phyloP scores from a whole-genome alignment of 1,140 invertebrate species.

The Drosophila equinoxialis region DNA sequence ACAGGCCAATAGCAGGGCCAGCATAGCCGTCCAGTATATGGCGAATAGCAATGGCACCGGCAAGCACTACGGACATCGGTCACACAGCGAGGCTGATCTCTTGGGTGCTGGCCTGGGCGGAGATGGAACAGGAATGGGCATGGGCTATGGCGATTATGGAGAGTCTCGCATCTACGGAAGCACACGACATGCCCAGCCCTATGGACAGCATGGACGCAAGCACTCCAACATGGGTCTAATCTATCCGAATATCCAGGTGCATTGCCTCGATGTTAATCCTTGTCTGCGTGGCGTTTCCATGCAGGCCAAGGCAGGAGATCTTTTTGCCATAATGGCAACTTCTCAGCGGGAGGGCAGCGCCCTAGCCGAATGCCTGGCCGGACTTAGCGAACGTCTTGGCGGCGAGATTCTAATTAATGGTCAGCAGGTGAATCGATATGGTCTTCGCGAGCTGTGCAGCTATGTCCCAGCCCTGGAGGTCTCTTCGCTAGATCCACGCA shows the following conservation, averaged over 20 bases:
- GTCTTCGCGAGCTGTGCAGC: conserved; percentile 86
- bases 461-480: conserved; percentile 79
- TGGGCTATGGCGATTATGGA: conserved; percentile 64
- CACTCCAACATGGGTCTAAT: conserved; percentile 82
- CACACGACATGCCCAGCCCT: conserved; percentile 61
- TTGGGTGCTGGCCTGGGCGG: conserved; percentile 62
- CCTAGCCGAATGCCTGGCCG: conserved; percentile 91
- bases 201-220: conserved; percentile 66
- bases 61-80: conserved; percentile 80
- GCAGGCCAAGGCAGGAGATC: conserved; percentile 94
- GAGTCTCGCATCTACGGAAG: conserved; percentile 73
- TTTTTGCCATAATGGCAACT: conserved; percentile 94
- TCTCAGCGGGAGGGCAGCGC: conserved; percentile 90
- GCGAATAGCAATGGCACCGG: conserved; percentile 60
- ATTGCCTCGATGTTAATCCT: conserved; percentile 85
- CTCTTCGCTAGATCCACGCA: conserved; percentile 85
- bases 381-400: conserved; percentile 87
- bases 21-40: conserved; percentile 76
- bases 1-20: conserved; percentile 81
- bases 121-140: conserved; percentile 28
- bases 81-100: conserved; percentile 82
- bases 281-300: conserved; percentile 89
- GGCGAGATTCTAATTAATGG: conserved; percentile 95
- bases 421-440: conserved; percentile 88
- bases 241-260: conserved; percentile 87